Conservation (phyloP, 2,888 invertebrate genomes). For the Tromatobia lineatoria region DNA sequence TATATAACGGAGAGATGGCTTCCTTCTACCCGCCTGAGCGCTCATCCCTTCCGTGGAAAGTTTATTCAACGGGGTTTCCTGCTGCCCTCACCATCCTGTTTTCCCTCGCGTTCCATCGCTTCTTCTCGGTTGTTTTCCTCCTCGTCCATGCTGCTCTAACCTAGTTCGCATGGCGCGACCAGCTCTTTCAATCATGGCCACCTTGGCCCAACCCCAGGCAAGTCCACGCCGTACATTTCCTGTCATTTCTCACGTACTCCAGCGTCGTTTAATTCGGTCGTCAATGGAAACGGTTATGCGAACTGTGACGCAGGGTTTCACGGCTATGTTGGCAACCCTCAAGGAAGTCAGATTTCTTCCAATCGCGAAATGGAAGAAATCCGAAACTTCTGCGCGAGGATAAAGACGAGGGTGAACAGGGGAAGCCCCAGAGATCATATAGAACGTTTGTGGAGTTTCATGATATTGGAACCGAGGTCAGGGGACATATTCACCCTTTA, state of each 20-base stretch:
- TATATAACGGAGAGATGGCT: conserved; percentile 36
- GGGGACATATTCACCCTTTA: background rate
- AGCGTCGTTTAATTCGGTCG: conserved; percentile 10
- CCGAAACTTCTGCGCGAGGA: background rate
- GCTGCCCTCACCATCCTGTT: conserved; percentile 29
- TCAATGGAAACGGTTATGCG: background rate
- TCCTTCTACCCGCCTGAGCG: conserved; percentile 21
- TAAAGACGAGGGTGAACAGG: background rate
- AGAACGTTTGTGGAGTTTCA: background rate
- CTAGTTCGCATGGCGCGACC: background rate
- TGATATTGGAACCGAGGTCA: conserved; percentile 23
- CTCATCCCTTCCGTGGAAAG: conserved; percentile 27
- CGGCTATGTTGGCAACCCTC: background rate
- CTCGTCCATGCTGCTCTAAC: background rate
- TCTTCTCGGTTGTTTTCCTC: background rate
- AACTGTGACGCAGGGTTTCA: conserved; percentile 1
- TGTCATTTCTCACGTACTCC: background rate
- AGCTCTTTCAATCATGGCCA: conserved; percentile 18
- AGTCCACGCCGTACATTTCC: conserved; percentile 6
- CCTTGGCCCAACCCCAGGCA: background rate
- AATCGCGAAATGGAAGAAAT: conserved; percentile 13
- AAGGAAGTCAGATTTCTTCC: background rate
- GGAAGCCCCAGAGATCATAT: background rate
- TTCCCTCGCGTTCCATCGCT: background rate
- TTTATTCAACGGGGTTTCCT: conserved; percentile 39